These are phyloP conservation scores for Peromyscus aztecus DNA, from an alignment of 2,797 vertebrate genomes.

Conservation along the genomic window DNA sequence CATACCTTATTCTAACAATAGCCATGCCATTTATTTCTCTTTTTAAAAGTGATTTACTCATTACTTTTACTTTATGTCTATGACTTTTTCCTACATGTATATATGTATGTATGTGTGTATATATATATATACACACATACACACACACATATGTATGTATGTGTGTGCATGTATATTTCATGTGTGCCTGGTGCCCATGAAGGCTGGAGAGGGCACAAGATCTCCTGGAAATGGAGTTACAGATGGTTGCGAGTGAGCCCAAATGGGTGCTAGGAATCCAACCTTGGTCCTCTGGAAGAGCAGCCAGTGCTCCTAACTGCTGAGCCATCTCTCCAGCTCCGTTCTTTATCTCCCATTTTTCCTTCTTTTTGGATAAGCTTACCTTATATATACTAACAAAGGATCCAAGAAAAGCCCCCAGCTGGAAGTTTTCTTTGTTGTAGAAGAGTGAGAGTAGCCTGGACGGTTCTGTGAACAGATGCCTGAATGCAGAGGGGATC, in stretches of 20 bases:
- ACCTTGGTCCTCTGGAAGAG: too few relatives aligned
- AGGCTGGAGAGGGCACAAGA: background rate
- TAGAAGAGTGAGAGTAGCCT: constrained; percentile 96
- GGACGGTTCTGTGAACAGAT: constrained; percentile 96
- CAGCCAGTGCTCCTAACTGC: background rate
- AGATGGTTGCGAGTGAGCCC: background rate
- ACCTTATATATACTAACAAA: constrained; percentile 99
- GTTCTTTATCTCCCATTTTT: background rate
- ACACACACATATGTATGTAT: background rate
- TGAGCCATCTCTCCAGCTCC: background rate
- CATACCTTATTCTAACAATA: background rate
- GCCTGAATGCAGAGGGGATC: constrained; percentile 95
- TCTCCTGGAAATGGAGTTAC: background rate
- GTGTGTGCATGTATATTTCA: background rate
- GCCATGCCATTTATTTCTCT: background rate
- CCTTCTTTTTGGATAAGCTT: constrained; percentile 72
- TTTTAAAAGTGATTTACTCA: background rate
- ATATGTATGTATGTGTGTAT: background rate
- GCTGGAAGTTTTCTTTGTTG: constrained; percentile 99
- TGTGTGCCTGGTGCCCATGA: background rate
- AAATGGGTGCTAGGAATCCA: background rate
- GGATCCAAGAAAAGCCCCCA: constrained; percentile 97
- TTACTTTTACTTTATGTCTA: background rate
- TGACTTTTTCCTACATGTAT: too few relatives aligned
- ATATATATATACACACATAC: background rate